Base-by-base conservation (phyloP, 2,113 vertebrate genomes). In the Piaya cayana region DNA sequence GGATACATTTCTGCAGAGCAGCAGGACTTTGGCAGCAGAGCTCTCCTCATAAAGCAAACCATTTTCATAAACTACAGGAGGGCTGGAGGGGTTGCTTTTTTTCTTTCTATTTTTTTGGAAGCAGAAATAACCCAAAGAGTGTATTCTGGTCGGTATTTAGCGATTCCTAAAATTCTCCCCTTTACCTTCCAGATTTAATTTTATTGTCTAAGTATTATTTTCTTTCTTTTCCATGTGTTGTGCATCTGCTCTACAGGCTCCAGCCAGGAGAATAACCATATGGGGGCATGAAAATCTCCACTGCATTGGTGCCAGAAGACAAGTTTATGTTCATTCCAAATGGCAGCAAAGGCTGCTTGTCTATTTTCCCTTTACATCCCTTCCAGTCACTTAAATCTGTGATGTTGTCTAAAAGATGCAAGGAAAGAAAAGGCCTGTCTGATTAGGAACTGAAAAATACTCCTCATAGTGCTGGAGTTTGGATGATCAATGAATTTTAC, bases 281-380 rank as follows among this genome's bases (percentile, higher is more conserved):
- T 95, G 96, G 93, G 76, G 77, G 93, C 81, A 92, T 88, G 95
- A 97, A 96, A 97, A 96, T 93, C 87, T 96, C 74, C 79, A 72
- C 45, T 83, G 26, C 79, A 75, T 58, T 88, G 71, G 77, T 92
- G 94, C 94, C 94, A 96, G 94, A 96, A 96, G 93, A 95, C 68
- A 97, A 92, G 59, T 91, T 96, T 91, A 95, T 93, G 64, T 92
- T 94, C 70, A 71, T 96, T 97, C 92, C 93, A 97, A 96, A 97
- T 91, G 60, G 63, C 95, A 94, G 68, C 50, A 91, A 92, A 91
- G 75, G 67, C 77, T 86, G 74, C 62, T 88, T 94, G 47, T 88
- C 79, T 96, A 45, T 59, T 94, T 96, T 96, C 86, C 34, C 68
- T 93, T 91, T 74, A 84, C 30, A 2, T 88, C 68, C 64, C 39